Evolutionary conservation across 2,888 invertebrate species (phyloP), one percentile per base, ranked within the genome.

Genomic region (Tetragonisca angustula): DNA sequence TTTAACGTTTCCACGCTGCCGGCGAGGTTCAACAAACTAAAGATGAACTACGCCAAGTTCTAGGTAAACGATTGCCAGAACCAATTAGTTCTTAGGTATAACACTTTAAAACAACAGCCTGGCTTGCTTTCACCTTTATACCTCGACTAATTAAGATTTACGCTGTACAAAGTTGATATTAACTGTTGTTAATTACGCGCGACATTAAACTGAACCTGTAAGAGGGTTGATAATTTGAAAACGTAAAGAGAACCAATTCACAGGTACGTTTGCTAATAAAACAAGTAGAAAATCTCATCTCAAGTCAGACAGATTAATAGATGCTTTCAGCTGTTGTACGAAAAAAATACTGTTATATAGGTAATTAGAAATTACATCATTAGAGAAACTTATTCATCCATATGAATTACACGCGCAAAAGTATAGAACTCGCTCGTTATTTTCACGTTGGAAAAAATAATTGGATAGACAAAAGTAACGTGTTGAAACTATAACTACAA

Each of bases 1-100:
- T 59, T 72, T 72, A 15, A 72, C 59, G 0, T 59, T 27, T 21
- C 43, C 27, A 9, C 21, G 6, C 59, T 27, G 0, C n/a, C 6
- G 2, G 71, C 3, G 11, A 43, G 24, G 36, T 54, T 74, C 67
- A 43, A 43, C 21, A 11, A 62, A 50, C 49, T 32, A 21, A 36
- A 3, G 32, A 49, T 27, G 21, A 50, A 32, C n/a, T n/a, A 19
- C 32, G 62, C 27, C 4, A 24, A 73, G 19, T 50, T 32, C 27
- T 36, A 36, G 19, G 24, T 19, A 65, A 74, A 43, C 65, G 19
- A 65, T 52, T 65, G 52, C 24, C 65, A 24, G 65, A 24, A 67
- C 13, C 65, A 74, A 74, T 74, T 74, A 67, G 36, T 67, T 67
- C 36, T 54, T 67, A 52, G 36, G 36, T 9, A 52, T 52, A 65